These are phyloP conservation scores for Pungitius pungitius DNA, from an alignment of 2,113 vertebrate genomes.

Conservation along the genomic window DNA sequence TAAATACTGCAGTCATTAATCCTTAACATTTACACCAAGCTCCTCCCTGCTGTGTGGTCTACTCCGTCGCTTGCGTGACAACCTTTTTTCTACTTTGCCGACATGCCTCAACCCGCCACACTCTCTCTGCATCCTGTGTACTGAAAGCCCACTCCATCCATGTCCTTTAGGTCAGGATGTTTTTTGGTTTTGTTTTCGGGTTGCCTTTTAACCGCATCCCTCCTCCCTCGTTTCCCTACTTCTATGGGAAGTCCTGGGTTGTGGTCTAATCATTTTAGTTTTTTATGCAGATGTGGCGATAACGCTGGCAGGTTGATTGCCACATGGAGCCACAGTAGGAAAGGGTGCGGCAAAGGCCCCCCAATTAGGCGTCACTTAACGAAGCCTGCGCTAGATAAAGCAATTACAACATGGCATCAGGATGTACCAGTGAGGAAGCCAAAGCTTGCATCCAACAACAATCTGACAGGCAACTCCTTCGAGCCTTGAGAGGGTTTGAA, in stretches of 20 bases:
- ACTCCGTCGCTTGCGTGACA: constrained; percentile 66
- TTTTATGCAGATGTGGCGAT: constrained; percentile 78
- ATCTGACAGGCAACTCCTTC: constrained; percentile 26
- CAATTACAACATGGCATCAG: constrained; percentile 60
- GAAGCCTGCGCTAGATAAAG: constrained; percentile 66
- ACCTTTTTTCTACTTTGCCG: constrained; percentile 34
- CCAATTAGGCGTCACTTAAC: constrained; percentile 72
- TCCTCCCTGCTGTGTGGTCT: constrained; percentile 38
- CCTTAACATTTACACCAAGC: constrained; percentile 17
- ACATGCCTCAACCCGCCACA: constrained; percentile 42
- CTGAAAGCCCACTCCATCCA: constrained; percentile 39
- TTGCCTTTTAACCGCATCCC: constrained; percentile 9
- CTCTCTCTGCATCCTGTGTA: constrained; percentile 67
- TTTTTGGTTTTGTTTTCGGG: constrained; percentile 65
- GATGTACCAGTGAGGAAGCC: constrained; percentile 52
- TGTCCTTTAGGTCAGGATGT: constrained; percentile 69
- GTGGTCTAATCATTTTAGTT: constrained; percentile 76
- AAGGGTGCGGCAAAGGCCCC: constrained; percentile 65
- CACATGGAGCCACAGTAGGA: constrained; percentile 65
- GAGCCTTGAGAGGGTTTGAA: constrained; percentile 12
- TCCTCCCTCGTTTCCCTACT: constrained; percentile 39
- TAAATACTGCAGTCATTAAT: constrained; percentile 30
- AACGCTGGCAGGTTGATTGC: constrained; percentile 71
- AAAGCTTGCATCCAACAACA: constrained; percentile 39
- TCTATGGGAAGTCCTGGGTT: constrained; percentile 67